Conservation (phyloP, 1,140 invertebrate species). For the Megalonaias nervosa region DNA sequence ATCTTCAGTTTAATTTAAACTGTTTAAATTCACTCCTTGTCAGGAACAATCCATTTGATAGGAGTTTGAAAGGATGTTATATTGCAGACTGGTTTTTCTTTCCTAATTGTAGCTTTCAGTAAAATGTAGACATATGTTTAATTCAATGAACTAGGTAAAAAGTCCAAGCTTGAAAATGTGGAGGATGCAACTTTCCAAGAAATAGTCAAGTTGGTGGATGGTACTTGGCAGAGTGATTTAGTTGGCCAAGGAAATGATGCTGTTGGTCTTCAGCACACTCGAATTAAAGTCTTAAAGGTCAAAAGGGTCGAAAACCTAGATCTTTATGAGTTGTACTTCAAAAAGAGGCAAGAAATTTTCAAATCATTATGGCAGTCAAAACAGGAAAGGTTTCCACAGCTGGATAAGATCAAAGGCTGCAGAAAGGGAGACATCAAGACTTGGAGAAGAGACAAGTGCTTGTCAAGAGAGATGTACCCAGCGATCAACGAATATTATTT, state of each 20-base stretch:
- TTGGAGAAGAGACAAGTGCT: not conserved
- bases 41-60: too few species aligned
- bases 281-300: slow-evolving; percentile 9
- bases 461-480: slow-evolving; percentile 4
- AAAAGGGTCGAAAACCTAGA: slow-evolving; percentile 26
- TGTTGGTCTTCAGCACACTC: not conserved
- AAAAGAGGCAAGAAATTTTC: slow-evolving; percentile 8
- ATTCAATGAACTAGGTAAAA: too few species aligned
- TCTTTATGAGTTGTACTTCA: slow-evolving; percentile 12
- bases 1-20: too few species aligned
- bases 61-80: too few species aligned
- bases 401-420: slow-evolving; percentile 4
- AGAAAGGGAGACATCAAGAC: not conserved
- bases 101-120: too few species aligned
- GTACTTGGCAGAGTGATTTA: not conserved
- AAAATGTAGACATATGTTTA: too few species aligned
- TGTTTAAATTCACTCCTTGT: too few species aligned
- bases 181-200: too few species aligned
- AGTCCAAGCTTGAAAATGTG: too few species aligned
- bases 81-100: too few species aligned
- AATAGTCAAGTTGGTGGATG: not conserved
- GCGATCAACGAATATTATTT: slow-evolving; percentile 24
- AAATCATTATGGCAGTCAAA: not conserved
- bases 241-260: slow-evolving; percentile 22
- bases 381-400: not conserved